Percentiles rank a stretch among this genome's conserved stretches.
phyloP scores from a whole-genome alignment of 2,888 invertebrate species.

The Morinoia aosen region DNA sequence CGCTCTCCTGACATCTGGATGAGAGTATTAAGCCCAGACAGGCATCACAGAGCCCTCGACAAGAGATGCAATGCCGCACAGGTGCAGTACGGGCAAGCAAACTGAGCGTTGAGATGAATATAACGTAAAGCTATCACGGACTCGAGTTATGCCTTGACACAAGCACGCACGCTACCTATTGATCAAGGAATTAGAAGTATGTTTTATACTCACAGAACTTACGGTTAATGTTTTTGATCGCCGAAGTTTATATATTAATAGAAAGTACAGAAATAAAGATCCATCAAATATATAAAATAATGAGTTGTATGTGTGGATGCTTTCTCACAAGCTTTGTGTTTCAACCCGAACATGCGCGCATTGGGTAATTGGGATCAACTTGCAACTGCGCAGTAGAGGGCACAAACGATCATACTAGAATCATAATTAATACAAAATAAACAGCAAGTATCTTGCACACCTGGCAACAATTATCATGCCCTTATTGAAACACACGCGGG shows the following conservation, averaged over 20 bases:
- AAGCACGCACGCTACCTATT: background rate
- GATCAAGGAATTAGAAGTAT: background rate
- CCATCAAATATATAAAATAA: background rate
- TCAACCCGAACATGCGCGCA: background rate
- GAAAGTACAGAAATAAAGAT: background rate
- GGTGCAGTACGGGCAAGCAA: background rate
- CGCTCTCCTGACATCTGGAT: background rate
- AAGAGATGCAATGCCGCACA: background rate
- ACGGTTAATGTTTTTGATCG: background rate
- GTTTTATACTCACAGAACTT: background rate
- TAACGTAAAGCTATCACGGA: background rate
- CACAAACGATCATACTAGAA: background rate
- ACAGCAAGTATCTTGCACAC: background rate
- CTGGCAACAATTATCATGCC: too few relatives aligned
- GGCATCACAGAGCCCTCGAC: background rate
- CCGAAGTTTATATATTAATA: background rate
- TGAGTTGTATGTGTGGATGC: background rate
- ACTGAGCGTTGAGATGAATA: background rate
- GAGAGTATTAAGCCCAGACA: background rate
- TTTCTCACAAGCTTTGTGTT: background rate
- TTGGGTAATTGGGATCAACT: background rate
- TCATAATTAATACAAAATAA: background rate
- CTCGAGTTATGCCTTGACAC: background rate
- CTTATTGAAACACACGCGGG: background rate
- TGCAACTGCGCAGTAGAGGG: too few relatives aligned